These are phyloP conservation scores for Maccullochella peelii DNA, from an alignment of 2,113 vertebrate genomes.

Conservation along the genomic window DNA sequence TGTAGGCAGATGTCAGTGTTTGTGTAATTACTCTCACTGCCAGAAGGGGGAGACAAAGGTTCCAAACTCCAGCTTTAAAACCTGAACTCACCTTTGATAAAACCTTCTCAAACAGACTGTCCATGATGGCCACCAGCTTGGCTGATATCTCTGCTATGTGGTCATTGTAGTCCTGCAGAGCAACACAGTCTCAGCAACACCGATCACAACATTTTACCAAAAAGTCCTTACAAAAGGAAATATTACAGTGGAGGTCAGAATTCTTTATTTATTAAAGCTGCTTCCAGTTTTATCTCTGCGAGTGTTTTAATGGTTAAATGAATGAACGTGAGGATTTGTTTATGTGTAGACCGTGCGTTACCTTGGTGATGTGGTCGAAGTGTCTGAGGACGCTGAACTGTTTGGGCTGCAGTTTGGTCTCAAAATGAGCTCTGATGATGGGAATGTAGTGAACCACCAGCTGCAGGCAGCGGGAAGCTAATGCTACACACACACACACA, in stretches of 20 bases:
- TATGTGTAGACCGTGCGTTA: conserved; percentile 64
- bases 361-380: conserved; percentile 99
- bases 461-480: conserved; percentile 97
- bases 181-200: background rate
- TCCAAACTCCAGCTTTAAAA: too few relatives aligned
- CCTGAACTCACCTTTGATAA: conserved; percentile 89
- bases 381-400: conserved; percentile 95
- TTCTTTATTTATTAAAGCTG: too few relatives aligned
- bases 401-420: conserved; percentile 94
- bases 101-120: conserved; percentile 95
- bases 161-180: conserved; percentile 94
- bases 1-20: too few relatives aligned
- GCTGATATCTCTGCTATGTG: conserved; percentile 97
- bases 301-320: too few relatives aligned
- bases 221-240: background rate
- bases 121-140: conserved; percentile 99
- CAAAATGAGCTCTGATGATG: conserved; percentile 94
- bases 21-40: too few relatives aligned
- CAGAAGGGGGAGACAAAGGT: too few relatives aligned
- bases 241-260: too few relatives aligned
- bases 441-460: conserved; percentile 98
- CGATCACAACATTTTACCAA: fast-evolving
- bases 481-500: conserved; percentile 81
- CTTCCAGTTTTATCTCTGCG: too few relatives aligned
- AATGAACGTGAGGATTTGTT: too few relatives aligned